phyloP scores from a whole-genome alignment of 1,140 invertebrate species.

The Dreissena rostriformis region DNA sequence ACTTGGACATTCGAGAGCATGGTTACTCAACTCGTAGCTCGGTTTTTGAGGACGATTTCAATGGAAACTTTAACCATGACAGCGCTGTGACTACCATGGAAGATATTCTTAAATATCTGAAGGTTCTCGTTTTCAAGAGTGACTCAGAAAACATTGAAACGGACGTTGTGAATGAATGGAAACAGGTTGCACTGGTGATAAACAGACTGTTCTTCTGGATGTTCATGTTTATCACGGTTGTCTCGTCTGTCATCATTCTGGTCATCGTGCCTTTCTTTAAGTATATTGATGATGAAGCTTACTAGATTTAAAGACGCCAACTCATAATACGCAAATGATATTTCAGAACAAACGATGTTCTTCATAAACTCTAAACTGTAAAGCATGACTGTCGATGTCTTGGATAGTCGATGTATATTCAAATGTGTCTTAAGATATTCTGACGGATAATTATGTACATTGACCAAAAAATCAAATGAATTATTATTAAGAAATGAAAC shows the following conservation, averaged over 20 bases:
- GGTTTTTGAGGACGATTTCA: conserved; percentile 19
- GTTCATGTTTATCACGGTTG: conserved; percentile 98
- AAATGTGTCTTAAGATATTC: no score
- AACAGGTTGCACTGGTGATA: conserved; percentile 99
- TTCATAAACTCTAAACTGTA: no score
- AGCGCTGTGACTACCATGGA: conserved; percentile 56
- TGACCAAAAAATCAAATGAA: no score
- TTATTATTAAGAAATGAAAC: no score
- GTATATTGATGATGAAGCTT: conserved; percentile 47
- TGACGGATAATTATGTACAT: no score
- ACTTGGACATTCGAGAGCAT: conserved; percentile 41
- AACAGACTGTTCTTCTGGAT: conserved; percentile 98
- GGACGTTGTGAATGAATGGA: conserved; percentile 90
- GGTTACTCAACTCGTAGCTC: conserved; percentile 45
- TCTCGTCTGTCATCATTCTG: conserved; percentile 95
- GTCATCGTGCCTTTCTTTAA: conserved; percentile 93
- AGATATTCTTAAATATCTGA: conserved; percentile 65
- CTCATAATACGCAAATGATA: no score
- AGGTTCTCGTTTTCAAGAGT: conserved; percentile 61
- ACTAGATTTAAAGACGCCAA: no score
- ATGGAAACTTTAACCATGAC: conserved; percentile 38
- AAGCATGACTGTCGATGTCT: no score
- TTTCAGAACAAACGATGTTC: no score
- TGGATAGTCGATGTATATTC: no score
- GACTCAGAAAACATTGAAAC: conserved; percentile 64